Percentiles rank a stretch among this genome's conserved stretches.
phyloP scores from a whole-genome alignment of 92 coral and sea anemone genomes.

The Nematostella vectensis region DNA sequence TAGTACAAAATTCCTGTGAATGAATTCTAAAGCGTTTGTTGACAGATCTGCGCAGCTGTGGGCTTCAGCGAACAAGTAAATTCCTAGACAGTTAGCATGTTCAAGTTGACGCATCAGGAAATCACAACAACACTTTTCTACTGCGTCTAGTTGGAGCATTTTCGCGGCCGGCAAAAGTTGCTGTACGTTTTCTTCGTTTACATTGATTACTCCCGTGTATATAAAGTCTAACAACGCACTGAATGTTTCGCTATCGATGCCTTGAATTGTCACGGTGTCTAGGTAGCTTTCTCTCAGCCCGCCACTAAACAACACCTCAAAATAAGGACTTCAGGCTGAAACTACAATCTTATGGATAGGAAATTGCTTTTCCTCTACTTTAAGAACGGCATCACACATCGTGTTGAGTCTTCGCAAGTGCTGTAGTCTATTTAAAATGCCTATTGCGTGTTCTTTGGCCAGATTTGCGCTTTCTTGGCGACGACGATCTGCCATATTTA shows the following conservation, averaged over 20 bases:
- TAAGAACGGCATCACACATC: constrained; percentile 77
- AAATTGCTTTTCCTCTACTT: constrained; percentile 48
- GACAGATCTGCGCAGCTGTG: constrained; percentile 62
- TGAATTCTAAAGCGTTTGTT: constrained; percentile 48
- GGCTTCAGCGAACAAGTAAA: constrained; percentile 58
- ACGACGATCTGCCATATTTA: neutral
- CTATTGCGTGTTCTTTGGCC: constrained; percentile 38
- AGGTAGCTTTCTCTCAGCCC: constrained; percentile 67
- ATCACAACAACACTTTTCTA: constrained; percentile 72
- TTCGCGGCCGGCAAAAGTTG: constrained; percentile 84
- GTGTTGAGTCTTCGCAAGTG: constrained; percentile 38
- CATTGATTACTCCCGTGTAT: constrained; percentile 72
- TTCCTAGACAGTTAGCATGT: constrained; percentile 75
- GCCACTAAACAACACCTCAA: constrained; percentile 77
- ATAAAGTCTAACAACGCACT: constrained; percentile 70
- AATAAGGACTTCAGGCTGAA: constrained; percentile 75
- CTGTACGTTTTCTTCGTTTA: constrained; percentile 68
- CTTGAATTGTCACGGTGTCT: constrained; percentile 56
- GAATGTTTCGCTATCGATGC: constrained; percentile 54
- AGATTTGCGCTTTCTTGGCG: constrained; percentile 2
- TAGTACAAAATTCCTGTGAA: constrained; percentile 65
- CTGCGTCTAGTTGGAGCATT: constrained; percentile 83
- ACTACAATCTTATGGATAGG: constrained; percentile 59
- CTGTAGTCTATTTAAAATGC: constrained; percentile 44
- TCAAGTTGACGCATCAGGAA: constrained; percentile 71